Evolutionary conservation across 2,797 vertebrate genomes (phyloP), one percentile per base, ranked within the genome.

Genomic region (Odontamblyopus lacepedii): DNA sequence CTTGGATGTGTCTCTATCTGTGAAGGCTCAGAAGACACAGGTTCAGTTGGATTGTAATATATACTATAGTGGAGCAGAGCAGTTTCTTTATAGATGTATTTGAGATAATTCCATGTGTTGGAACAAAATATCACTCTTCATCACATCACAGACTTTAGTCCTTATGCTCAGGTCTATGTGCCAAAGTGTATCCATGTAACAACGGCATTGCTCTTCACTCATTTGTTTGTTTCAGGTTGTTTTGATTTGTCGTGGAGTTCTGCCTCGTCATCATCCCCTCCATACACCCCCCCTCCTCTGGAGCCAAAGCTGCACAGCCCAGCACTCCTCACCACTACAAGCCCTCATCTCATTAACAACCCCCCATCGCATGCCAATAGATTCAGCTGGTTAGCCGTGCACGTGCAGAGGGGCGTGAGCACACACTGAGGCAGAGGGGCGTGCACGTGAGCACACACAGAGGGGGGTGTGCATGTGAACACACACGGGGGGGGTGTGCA

Each of bases 311-410:
- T 53, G 51, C 51, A 53, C 51, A 53, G 51, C 51, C 51, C 51
- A 53, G 51, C 51, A 53, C 51, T 53, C 51, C 51, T 53, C 51
- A 53, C 51, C 51, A 53, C 51, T n/a, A 53, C 51, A 53, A 53
- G 18, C 6, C 51, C n/a, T 8, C 53, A 55, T 55, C 19, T 55
- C 53, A 55, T 55, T 55, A 55, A 55, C 53, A 55, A 23, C 23
- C 23, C 19, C 53, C 19, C 19, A 6, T 19, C 7, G 7, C 19
- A 8, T 7, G 53, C 53, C 53, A 55, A n/a, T 23, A 3, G 2
- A 55, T 23, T 55, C 53, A 55, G 19, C 53, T 55, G 19, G n/a
- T 55, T 8, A 55, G 51, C 1, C 18, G 19, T 23, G 51, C 18
- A 19, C 18, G 5, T 8, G 51, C 6, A 55, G 16, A 51, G 18